Percentiles rank a stretch among this genome's conserved stretches.
Conservation (phyloP, 2,113 vertebrate genomes). For the Cottus gobio region DNA sequence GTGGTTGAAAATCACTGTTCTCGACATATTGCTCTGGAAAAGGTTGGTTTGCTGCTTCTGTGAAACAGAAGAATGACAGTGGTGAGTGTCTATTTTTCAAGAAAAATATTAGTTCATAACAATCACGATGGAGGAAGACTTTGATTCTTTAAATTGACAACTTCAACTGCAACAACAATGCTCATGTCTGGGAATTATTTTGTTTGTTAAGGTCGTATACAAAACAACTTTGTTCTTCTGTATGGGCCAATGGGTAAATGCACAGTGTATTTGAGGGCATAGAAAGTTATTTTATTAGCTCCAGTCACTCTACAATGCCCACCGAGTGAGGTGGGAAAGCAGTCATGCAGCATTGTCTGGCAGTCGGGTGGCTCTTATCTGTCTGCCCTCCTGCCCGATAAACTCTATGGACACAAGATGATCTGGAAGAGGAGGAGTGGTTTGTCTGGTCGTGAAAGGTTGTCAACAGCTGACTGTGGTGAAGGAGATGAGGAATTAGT, state of each 20-base stretch:
- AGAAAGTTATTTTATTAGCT: constrained; percentile 39
- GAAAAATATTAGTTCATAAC: not conserved
- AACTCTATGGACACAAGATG: constrained; percentile 52
- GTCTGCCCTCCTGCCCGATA: constrained; percentile 41
- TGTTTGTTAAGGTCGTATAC: not conserved
- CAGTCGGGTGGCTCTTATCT: constrained; percentile 59
- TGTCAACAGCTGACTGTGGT: constrained; percentile 53
- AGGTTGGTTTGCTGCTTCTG: not conserved
- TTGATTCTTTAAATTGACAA: not conserved
- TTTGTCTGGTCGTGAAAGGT: constrained; percentile 56
- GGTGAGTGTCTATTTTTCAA: not conserved
- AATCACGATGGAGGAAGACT: not conserved
- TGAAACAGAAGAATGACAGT: not conserved
- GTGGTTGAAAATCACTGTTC: too few relatives aligned
- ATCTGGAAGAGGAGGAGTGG: constrained; percentile 49
- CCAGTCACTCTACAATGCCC: constrained; percentile 39
- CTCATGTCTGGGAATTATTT: not conserved
- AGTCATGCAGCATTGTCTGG: constrained; percentile 39
- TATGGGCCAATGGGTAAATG: constrained; percentile 16
- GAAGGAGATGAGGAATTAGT: constrained; percentile 54
- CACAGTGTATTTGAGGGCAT: not conserved
- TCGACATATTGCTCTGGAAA: not conserved
- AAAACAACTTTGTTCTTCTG: not conserved
- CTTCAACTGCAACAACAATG: constrained; percentile 3
- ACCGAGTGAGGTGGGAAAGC: constrained; percentile 37